Conservation (phyloP, 2,113 vertebrate species). For the Apistogramma diplotaenia region DNA sequence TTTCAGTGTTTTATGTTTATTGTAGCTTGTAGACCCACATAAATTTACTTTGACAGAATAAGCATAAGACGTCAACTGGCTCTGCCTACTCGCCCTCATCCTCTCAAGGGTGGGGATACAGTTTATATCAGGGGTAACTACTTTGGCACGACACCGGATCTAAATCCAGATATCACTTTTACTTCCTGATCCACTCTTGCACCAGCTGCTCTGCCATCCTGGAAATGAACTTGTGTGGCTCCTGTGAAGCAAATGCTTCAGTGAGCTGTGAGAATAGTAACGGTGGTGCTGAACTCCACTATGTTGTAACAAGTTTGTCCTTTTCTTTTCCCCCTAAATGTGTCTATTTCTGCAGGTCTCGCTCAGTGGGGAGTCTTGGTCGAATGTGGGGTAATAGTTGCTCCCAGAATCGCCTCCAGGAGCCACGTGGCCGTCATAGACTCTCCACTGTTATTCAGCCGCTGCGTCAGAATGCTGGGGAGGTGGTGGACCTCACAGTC, state of each 20-base stretch:
- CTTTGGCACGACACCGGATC: too few species aligned
- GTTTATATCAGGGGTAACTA: too few species aligned
- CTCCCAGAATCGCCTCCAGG: constrained; percentile 85
- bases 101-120: too few species aligned
- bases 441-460: constrained; percentile 97
- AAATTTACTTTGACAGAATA: too few species aligned
- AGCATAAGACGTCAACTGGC: too few species aligned
- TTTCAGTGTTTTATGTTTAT: too few species aligned
- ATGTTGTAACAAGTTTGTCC: neutral
- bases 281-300: neutral
- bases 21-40: too few species aligned
- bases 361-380: constrained; percentile 84
- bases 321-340: neutral
- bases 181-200: neutral
- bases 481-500: constrained; percentile 97
- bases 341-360: constrained; percentile 79
- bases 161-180: neutral
- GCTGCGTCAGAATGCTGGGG: constrained; percentile 89
- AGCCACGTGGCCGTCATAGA: constrained; percentile 86
- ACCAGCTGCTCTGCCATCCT: neutral
- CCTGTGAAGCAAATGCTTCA: neutral
- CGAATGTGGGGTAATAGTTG: constrained; percentile 90
- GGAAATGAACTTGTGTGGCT: neutral
- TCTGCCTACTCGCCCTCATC: too few species aligned
- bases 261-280: neutral